Evolutionary conservation across 2,797 vertebrate genomes (phyloP), one percentile per base, ranked within the genome.

Genomic region (Knipowitschia caucasica): DNA sequence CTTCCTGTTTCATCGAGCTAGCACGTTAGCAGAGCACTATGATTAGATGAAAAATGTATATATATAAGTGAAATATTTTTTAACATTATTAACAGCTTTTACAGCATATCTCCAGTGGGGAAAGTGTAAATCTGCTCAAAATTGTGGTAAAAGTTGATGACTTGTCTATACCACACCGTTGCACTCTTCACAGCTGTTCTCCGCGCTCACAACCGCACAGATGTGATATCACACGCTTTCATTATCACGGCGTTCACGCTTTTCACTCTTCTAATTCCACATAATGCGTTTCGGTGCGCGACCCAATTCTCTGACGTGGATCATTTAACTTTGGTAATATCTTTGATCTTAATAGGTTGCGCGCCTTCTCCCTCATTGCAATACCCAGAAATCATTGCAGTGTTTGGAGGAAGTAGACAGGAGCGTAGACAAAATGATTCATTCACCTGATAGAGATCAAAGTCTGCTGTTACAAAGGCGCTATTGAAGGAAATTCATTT

Each of bases 331-430:
- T 73, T 56, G 44, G 53, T 54, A 61, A 68, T 73, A 82, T 84
- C 71, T 11, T 73, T 68, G 50, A 81, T 84, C 76, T 78, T 79
- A 75, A 84, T 75, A 56, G 60, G 62, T 64, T n/a, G n/a, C 52
- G 53, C 59, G 30, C 59, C 62, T 15, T 8, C 73, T 69, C 63
- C 60, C 44, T 23, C 56, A 77, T 79, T 71, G 73, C 65, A 74
- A 44, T 52, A 57, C 31, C 44, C 59, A 67, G 58, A 75, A 71
- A 77, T 60, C 53, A 5, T 2, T 58, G 62, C 31, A 7, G 5
- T 35, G 33, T 64, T 56, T 55, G 63, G 59, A 53, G 17, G 29
- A 11, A 26, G 66, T 46, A 64, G 3, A 21, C 38, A 56, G 62
- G 21, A 64, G 66, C 24, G 38, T 23, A 57, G 69, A 77, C 73